phyloP scores from a whole-genome alignment of 2,113 vertebrate species.

The Ariopsis seemanni region DNA sequence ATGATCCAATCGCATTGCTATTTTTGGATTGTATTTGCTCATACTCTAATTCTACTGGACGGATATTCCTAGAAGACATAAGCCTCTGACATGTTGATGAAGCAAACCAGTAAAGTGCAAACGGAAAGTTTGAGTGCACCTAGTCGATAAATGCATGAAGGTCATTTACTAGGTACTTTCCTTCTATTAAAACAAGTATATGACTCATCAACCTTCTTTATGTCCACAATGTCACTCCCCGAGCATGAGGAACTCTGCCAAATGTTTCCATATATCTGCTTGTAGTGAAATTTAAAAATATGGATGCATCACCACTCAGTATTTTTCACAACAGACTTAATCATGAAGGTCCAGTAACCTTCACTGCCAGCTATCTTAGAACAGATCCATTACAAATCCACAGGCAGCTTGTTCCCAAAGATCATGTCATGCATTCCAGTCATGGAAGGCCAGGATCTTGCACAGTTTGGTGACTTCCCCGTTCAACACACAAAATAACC shows the following conservation, averaged over 20 bases:
- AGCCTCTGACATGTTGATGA: not conserved
- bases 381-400: constrained; percentile 29
- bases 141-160: not conserved
- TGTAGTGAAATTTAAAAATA: not conserved
- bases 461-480: not conserved
- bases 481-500: not conserved
- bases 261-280: not conserved
- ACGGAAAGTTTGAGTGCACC: constrained; percentile 32
- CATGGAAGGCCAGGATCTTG: not conserved
- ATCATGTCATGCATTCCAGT: constrained; percentile 9
- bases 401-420: constrained; percentile 25
- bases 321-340: not conserved
- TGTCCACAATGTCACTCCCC: not conserved
- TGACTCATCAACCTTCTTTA: constrained; percentile 22
- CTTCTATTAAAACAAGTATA: constrained; percentile 1
- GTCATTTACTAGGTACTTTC: not conserved
- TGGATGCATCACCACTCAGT: not conserved
- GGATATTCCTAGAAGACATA: constrained; percentile 3
- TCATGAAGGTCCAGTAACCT: not conserved
- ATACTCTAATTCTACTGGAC: not conserved
- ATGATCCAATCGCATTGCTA: not conserved
- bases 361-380: constrained; percentile 26
- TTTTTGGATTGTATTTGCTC: not conserved
- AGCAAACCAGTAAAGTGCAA: constrained; percentile 11
- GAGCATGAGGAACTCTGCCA: constrained; percentile 1